phyloP scores from a whole-genome alignment of 1,140 invertebrate genomes.

The Ips nitidus region DNA sequence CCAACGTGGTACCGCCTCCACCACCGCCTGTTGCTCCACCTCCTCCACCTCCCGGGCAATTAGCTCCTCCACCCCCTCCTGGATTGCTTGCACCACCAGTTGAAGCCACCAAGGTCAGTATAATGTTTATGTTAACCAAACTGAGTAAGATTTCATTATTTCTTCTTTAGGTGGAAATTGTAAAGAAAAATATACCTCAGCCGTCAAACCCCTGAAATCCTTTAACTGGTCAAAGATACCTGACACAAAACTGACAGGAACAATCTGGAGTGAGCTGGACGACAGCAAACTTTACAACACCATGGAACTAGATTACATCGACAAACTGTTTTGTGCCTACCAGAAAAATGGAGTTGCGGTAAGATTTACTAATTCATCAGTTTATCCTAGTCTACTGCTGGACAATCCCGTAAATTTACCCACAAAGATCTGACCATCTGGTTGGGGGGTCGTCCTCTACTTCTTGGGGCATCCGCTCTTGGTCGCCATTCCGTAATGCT shows the following conservation, averaged over 20 bases:
- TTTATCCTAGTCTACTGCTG: slow-evolving; percentile 3
- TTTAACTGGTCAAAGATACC: slow-evolving; percentile 97
- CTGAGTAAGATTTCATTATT: background rate
- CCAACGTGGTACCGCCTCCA: slow-evolving; percentile 58
- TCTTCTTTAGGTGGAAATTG: slow-evolving; percentile 53
- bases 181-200: slow-evolving; percentile 81
- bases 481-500: slow-evolving; percentile 2
- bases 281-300: slow-evolving; percentile 89
- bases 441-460: background rate
- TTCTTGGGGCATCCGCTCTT: background rate
- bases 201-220: slow-evolving; percentile 91
- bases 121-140: background rate
- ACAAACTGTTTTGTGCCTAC: slow-evolving; percentile 93
- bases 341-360: slow-evolving; percentile 85
- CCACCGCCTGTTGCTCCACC: slow-evolving; percentile 62
- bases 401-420: slow-evolving; percentile 2
- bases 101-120: slow-evolving; percentile 54
- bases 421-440: background rate
- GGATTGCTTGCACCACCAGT: slow-evolving; percentile 60
- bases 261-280: slow-evolving; percentile 93
- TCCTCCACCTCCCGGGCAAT: slow-evolving; percentile 55
- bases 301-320: slow-evolving; percentile 90
- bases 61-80: slow-evolving; percentile 55
- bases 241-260: slow-evolving; percentile 83
- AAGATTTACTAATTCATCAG: slow-evolving; percentile 40